Conservation (phyloP, 1,140 invertebrate genomes). For the Spodoptera litura region DNA sequence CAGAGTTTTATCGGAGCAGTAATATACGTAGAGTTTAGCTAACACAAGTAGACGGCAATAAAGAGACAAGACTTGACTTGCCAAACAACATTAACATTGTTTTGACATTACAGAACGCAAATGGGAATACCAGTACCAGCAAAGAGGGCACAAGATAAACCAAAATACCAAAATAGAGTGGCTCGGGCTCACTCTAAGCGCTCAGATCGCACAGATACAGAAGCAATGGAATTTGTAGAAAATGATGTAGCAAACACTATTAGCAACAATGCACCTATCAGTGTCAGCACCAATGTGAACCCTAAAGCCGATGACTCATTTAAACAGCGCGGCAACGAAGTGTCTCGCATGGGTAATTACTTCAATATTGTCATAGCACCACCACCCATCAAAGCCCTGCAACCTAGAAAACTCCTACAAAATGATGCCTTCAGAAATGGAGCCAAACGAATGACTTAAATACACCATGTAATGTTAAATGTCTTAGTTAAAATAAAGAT, state of each 20-base stretch:
- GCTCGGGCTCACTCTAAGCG: constrained; percentile 58
- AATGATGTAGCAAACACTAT: constrained; percentile 47
- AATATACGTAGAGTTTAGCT: too few relatives aligned
- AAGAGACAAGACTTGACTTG: too few relatives aligned
- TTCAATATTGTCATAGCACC: constrained; percentile 83
- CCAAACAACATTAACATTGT: not conserved
- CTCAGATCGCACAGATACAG: constrained; percentile 52
- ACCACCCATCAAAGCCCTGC: constrained; percentile 75
- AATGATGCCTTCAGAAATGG: constrained; percentile 59
- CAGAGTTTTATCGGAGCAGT: too few relatives aligned
- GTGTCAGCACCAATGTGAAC: not conserved
- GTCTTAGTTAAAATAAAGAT: constrained; percentile 28
- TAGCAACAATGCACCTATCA: constrained; percentile 45
- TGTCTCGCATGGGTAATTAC: constrained; percentile 80
- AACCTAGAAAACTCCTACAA: constrained; percentile 71
- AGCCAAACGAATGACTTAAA: constrained; percentile 57
- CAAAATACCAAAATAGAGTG: constrained; percentile 54
- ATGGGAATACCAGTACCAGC: constrained; percentile 80
- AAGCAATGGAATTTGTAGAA: constrained; percentile 57
- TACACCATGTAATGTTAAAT: not conserved
- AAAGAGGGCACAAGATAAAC: constrained; percentile 59
- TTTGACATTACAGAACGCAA: constrained; percentile 72
- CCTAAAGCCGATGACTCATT: constrained; percentile 58
- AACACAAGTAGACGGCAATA: too few relatives aligned
- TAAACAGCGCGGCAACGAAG: constrained; percentile 66